These are phyloP conservation scores for Heteromurus nitidus DNA, from an alignment of 2,888 invertebrate genomes.

Conservation along the genomic window DNA sequence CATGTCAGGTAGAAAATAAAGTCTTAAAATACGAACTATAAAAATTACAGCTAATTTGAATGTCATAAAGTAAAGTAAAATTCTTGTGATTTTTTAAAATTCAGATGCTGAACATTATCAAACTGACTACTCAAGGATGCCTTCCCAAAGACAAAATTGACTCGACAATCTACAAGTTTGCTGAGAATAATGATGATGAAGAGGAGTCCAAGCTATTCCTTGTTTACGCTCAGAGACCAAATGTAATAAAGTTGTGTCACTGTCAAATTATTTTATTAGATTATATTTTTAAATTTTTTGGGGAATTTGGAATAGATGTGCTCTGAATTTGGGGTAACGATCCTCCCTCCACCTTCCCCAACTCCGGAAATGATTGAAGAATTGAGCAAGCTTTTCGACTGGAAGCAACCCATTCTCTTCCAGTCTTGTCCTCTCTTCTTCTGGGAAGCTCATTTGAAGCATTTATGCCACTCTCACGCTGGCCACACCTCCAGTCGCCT, in stretches of 20 bases:
- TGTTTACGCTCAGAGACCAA: not conserved
- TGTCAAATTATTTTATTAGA: not conserved
- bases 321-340: not conserved
- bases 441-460: not conserved
- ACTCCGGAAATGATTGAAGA: not conserved
- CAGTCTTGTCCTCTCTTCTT: not conserved
- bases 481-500: not conserved
- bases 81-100: too few relatives aligned
- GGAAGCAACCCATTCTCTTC: not conserved
- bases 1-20: too few relatives aligned
- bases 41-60: too few relatives aligned
- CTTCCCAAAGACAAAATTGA: not conserved
- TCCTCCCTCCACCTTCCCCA: not conserved
- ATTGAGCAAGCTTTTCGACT: not conserved
- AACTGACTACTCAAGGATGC: not conserved
- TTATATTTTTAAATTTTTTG: too few relatives aligned
- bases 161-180: not conserved
- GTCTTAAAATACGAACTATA: too few relatives aligned
- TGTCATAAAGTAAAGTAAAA: too few relatives aligned
- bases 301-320: too few relatives aligned
- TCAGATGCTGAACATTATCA: constrained; percentile 3
- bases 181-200: not conserved
- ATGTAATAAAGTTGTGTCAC: not conserved
- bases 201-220: not conserved
- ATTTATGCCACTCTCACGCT: not conserved